Evolutionary conservation across 2,797 vertebrate genomes (phyloP).

Genomic region (Poecilia velifera): DNA sequence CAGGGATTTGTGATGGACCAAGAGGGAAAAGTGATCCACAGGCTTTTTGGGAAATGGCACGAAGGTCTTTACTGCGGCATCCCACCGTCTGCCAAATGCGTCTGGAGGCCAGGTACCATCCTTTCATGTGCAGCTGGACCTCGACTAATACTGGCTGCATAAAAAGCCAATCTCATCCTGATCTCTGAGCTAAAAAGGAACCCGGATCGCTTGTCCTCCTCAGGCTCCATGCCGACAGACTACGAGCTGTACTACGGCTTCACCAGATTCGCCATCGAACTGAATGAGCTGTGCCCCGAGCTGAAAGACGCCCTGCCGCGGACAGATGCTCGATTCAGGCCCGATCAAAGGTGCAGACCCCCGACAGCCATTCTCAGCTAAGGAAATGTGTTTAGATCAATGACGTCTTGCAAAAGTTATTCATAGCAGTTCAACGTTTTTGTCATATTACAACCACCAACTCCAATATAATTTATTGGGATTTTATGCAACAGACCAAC

Average conservation of each 20-base stretch:
- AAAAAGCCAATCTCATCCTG: background rate
- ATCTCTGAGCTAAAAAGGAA: conserved; percentile 4
- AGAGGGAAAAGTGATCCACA: conserved; percentile 94
- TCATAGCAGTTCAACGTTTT: background rate
- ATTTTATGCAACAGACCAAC: background rate
- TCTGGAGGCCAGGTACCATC: conserved; percentile 94
- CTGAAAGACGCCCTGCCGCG: conserved; percentile 92
- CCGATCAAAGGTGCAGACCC: conserved; percentile 91
- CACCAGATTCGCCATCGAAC: conserved; percentile 96
- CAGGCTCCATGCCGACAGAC: conserved; percentile 97
- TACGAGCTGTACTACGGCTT: conserved; percentile 98
- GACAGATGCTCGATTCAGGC: conserved; percentile 94
- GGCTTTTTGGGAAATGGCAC: conserved; percentile 98
- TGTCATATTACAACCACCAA: background rate
- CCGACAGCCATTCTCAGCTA: background rate
- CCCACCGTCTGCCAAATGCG: conserved; percentile 95
- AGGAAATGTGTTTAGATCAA: background rate
- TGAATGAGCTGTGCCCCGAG: conserved; percentile 96
- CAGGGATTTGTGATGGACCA: conserved; percentile 98
- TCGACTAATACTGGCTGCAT: conserved; percentile 3
- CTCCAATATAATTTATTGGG: background rate
- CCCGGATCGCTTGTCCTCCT: conserved; percentile 8
- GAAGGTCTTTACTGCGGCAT: conserved; percentile 96
- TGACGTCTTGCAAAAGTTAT: background rate
- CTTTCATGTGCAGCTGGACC: background rate